Base-by-base conservation (phyloP, 2,888 invertebrate species). In the Dryadula phaetusa region DNA sequence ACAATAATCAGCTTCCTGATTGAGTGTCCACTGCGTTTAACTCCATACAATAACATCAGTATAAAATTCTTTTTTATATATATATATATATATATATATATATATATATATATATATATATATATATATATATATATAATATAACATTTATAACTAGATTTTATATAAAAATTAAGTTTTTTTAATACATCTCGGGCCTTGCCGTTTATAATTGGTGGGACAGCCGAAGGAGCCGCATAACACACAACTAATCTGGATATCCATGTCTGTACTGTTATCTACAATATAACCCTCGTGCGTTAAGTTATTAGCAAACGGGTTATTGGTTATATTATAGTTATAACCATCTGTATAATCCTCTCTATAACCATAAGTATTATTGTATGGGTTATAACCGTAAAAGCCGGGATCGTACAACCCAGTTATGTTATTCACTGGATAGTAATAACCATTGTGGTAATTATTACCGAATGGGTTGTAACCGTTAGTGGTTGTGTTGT, bases 381-480 rank as follows among this genome's bases (percentile, higher is more conserved):
- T 58, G 1, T 63, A 32, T n/a, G 49, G 49, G n/a, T 42, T 67
- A 54, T 58, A 46, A 32, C 0, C 37, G 22, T 37, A 20, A n/a
- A 53, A n/a, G 16, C 46, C 58, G 44, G 56, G 25, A 69, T 66
- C 34, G 58, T 44, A 66, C 10, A 56, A 40, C n/a, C 37, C 56
- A 22, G 56, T 56, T 20, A 20, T 8, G 5, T 56, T 56, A 22
- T 56, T 40, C 3, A 22, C 37, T 4, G 56, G 56, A 10, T 40
- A 56, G 14, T 22, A 56, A 56, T 56, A 56, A 22, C 56, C 56
- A 25, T 40, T n/a, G 22, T 56, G 37, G 10, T 40, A 56, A n/a
- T 56, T 22, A n/a, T 34, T 54, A 22, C 14, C 0, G 6, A 6
- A 1, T 49, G 49, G 25, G 8, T 49, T 49, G n/a, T 49, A 14